Base-by-base conservation (phyloP, 2,797 vertebrate genomes). In the Caiman crocodilus region DNA sequence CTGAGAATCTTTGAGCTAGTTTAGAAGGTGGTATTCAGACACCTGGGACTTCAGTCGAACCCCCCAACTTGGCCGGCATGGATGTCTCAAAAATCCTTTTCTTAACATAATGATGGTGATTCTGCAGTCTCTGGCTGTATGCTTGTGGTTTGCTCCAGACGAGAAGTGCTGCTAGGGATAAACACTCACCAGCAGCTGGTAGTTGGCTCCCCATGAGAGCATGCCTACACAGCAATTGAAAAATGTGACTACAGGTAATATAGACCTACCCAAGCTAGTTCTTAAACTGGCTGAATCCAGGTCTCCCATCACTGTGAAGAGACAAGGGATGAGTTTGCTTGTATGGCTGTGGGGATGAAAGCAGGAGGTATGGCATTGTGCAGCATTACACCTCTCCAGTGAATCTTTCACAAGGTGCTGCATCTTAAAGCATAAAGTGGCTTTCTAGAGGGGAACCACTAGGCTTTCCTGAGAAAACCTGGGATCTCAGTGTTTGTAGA, bases 211-310 rank as follows among this genome's bases (percentile, higher is more conserved):
- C 81, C 14, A 79, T 75, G 57, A 9, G 6, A 2, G 77, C 42
- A 32, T 88, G 89, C 86, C 35, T 90, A 82, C 88, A 79, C 88
- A 58, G n/a, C 14, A 80, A 58, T 58, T 92, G 60, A 76, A 35
- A 82, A 84, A 79, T 89, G 85, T 23, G 76, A 67, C 56, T 77
- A 77, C 84, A 83, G 71, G 58, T 58, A 67, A 4, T 73, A 55
- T 65, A 7, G 1, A 18, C n/a, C n/a, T 73, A 9, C 61, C 67
- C 63, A 30, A 63, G 32, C 77, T 59, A 18, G 1, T 5, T 55
- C 28, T 21, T 76, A 50, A 86, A 17, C 60, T 76, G 32, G 14
- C 67, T 78, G 16, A 28, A 4, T 17, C 28, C 14, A 60, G 7
- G 2, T 58, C n/a, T 61, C 32, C 17, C 4, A 7, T 60, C 59